These are phyloP conservation scores for Orthonychiurus folsomi DNA, from an alignment of 2,888 invertebrate species.

Conservation along the genomic window DNA sequence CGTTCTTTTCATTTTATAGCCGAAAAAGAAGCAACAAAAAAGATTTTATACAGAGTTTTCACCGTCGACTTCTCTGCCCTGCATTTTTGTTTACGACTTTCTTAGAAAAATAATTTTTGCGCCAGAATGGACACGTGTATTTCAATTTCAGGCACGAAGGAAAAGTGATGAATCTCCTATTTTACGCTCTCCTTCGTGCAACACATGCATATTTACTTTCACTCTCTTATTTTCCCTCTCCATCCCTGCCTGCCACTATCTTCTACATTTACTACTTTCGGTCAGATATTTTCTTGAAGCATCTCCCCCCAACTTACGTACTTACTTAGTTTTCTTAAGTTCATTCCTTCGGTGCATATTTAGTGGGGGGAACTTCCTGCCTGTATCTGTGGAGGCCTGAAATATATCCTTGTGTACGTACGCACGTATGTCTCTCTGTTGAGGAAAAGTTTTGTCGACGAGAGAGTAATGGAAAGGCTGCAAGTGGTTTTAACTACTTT, in stretches of 20 bases:
- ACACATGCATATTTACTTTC: not conserved
- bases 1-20: not conserved
- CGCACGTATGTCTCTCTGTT: too few species aligned
- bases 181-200: not conserved
- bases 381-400: not conserved
- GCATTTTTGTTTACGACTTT: not conserved
- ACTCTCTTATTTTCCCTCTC: constrained; percentile 1
- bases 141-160: not conserved
- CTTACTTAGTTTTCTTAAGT: too few species aligned
- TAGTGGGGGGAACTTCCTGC: not conserved
- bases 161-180: not conserved
- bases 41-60: too few species aligned
- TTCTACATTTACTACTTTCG: too few species aligned
- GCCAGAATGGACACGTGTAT: not conserved
- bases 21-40: too few species aligned
- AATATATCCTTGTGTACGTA: not conserved
- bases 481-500: constrained; percentile 15
- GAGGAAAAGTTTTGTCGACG: not conserved
- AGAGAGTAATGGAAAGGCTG: constrained; percentile 13
- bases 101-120: not conserved
- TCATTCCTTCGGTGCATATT: not conserved
- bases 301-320: too few species aligned
- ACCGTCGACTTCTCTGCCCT: not conserved
- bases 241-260: too few species aligned
- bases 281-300: too few species aligned